Base-by-base conservation (phyloP, 2,888 invertebrate genomes). In the Crocallis elinguaria region DNA sequence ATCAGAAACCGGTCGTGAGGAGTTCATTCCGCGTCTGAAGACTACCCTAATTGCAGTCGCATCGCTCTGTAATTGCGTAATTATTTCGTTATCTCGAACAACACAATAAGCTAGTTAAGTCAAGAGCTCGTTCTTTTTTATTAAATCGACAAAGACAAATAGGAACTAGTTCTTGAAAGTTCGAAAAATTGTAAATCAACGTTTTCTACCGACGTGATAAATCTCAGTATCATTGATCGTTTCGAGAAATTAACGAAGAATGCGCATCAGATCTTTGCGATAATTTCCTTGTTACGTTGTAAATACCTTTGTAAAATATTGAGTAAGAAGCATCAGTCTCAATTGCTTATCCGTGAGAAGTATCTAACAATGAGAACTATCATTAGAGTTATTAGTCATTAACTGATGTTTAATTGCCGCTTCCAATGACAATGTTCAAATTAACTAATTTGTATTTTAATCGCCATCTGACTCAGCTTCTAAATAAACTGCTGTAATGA, bases 391-490 rank as follows among this genome's bases (percentile, higher is more conserved):
- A 62, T 60, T 49, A 60, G 44, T 55, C 55, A 54, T 53, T 45
- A 54, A 46, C 58, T 60, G 36, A 41, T 39, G 32, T 35, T 50
- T 77, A 75, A 76, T 73, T 69, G 66, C 65, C 64, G 69, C 74
- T 77, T 73, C 69, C 69, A 74, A 73, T 76, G 74, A 70, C 74
- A 73, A 68, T 64, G 70, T 44, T 67, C 57, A 77, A 75, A 75
- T 73, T 72, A 71, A 69, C 70, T 68, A 62, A 69, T 75, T 76
- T n/a, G n/a, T n/a, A n/a, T 71, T 73, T 66, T 69, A 69, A 66
- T 69, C 41, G 19, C 58, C 43, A 37, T 60, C 51, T 50, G 59
- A 61, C 50, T 36, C 37, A 56, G 59, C 45, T 29, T 56, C 53
- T 64, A 48, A n/a, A 27, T 29, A 21, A 25, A 12, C 11, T 29